phyloP scores from a whole-genome alignment of 2,113 vertebrate species.

The Lutjanus erythropterus region DNA sequence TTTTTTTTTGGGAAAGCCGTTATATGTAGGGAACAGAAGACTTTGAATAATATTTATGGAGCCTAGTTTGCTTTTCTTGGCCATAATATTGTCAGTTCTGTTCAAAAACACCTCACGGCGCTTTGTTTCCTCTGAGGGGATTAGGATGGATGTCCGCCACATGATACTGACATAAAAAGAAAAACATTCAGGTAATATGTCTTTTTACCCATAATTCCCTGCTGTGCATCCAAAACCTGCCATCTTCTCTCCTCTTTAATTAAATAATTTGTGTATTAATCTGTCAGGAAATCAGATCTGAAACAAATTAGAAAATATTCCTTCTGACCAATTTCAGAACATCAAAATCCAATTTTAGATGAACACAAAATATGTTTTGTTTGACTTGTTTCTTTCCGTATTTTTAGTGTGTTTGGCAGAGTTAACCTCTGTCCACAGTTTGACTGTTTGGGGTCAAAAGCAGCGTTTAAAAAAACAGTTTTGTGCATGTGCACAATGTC shows the following conservation, averaged over 20 bases:
- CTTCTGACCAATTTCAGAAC: too few relatives aligned
- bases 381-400: too few relatives aligned
- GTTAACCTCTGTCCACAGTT: too few relatives aligned
- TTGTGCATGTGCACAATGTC: too few relatives aligned
- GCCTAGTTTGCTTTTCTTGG: conserved; percentile 51
- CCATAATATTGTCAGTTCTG: background rate
- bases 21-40: conserved; percentile 3
- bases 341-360: background rate
- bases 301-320: background rate
- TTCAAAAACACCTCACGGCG: conserved; percentile 15
- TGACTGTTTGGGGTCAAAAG: too few relatives aligned
- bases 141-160: background rate
- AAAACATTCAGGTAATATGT: background rate
- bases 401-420: too few relatives aligned
- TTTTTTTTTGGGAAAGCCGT: background rate
- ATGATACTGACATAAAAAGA: background rate
- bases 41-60: conserved; percentile 28
- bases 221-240: background rate
- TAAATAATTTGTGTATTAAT: background rate
- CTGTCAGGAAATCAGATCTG: background rate
- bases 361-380: too few relatives aligned
- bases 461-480: too few relatives aligned
- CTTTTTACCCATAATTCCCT: background rate
- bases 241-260: background rate
- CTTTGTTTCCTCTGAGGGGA: background rate